phyloP scores from a whole-genome alignment of 1,140 invertebrate species.

The Zeugodacus cucurbitae region DNA sequence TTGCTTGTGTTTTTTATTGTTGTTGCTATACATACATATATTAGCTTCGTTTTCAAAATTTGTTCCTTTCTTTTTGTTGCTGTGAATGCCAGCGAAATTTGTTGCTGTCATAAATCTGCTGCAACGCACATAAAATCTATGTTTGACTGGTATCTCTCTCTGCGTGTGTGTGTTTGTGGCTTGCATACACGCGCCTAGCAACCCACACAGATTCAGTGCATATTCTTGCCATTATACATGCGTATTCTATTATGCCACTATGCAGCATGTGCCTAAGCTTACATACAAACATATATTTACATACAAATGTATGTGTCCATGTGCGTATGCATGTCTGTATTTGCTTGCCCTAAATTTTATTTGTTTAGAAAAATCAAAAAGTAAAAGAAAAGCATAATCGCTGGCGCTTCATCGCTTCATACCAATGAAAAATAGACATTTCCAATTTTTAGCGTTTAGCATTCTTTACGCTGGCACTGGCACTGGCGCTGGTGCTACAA shows the following conservation, averaged over 20 bases:
- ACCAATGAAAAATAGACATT: neutral
- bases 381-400: neutral
- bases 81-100: neutral
- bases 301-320: neutral
- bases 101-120: conserved; percentile 9
- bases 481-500: neutral
- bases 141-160: neutral
- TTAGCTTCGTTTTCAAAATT: neutral
- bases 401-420: too few species aligned
- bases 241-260: neutral
- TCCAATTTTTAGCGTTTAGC: neutral
- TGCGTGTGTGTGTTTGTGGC: neutral
- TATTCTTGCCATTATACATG: neutral
- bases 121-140: neutral
- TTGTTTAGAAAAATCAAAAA: neutral
- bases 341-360: conserved; percentile 6
- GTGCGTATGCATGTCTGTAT: neutral
- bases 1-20: neutral
- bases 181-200: neutral
- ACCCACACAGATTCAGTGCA: neutral
- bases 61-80: neutral
- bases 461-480: neutral
- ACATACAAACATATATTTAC: too few species aligned
- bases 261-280: too few species aligned
- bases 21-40: neutral